Percentiles rank a stretch among this genome's conserved stretches.
Conservation (phyloP, 2,797 vertebrate species). For the Morus bassanus region DNA sequence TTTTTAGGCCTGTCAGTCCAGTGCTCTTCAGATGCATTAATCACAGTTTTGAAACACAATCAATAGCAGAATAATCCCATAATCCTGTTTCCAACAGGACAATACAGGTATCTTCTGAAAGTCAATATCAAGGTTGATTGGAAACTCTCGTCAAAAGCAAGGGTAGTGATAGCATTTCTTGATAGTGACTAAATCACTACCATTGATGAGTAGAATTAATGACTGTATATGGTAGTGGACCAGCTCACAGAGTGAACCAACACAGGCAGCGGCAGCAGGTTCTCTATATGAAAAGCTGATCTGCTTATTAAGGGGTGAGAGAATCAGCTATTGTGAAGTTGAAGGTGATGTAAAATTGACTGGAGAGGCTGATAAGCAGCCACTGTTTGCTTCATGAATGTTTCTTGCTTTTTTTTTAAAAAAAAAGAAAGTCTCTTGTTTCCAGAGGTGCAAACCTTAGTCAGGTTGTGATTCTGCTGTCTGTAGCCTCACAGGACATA, state of each 20-base stretch:
- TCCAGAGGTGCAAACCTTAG: not conserved
- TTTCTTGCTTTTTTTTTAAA: too few relatives aligned
- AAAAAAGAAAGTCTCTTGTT: not conserved
- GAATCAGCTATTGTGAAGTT: not conserved
- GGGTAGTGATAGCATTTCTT: not conserved
- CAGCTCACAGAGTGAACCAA: not conserved
- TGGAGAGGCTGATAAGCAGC: not conserved
- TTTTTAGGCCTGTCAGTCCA: not conserved
- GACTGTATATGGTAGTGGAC: not conserved
- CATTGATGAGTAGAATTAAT: not conserved
- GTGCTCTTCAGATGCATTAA: not conserved
- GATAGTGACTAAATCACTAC: not conserved
- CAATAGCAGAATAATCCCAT: conserved; percentile 7
- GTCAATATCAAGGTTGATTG: not conserved
- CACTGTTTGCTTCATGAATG: not conserved
- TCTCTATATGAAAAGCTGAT: not conserved
- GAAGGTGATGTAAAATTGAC: not conserved
- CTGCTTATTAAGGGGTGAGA: not conserved
- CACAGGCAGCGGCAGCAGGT: not conserved
- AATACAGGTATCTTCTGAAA: not conserved
- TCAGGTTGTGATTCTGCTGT: not conserved
- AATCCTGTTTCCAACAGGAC: conserved; percentile 8
- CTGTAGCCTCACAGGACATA: not conserved
- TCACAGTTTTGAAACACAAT: not conserved
- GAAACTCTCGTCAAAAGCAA: not conserved